Conservation (phyloP, 2,888 invertebrate genomes). For the Brachypalpus laphriformis region DNA sequence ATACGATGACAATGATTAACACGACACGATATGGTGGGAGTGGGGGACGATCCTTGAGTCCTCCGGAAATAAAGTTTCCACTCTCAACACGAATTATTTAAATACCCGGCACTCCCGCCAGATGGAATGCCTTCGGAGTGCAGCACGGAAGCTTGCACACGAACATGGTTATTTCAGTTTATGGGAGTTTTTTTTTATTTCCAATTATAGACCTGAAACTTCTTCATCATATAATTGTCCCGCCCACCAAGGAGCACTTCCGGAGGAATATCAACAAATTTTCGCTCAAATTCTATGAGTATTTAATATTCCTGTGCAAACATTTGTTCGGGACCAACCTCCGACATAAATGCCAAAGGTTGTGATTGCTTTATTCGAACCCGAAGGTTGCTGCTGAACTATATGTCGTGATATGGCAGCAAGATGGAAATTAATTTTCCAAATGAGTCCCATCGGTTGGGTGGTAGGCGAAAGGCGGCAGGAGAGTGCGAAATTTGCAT, state of each 20-base stretch:
- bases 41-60: slow-evolving; percentile 7
- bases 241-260: background rate
- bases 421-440: slow-evolving; percentile 62
- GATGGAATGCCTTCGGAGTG: background rate
- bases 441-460: slow-evolving; percentile 49
- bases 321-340: slow-evolving; percentile 62
- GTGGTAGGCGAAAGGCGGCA: too few species aligned
- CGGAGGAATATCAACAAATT: slow-evolving; percentile 40
- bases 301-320: slow-evolving; percentile 65
- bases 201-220: slow-evolving; percentile 12
- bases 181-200: slow-evolving; percentile 9
- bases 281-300: slow-evolving; percentile 9
- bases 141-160: background rate
- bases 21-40: slow-evolving; percentile 12
- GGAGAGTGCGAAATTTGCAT: slow-evolving; percentile 22
- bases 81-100: slow-evolving; percentile 2
- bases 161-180: slow-evolving; percentile 1
- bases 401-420: slow-evolving; percentile 17
- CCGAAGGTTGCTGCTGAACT: slow-evolving; percentile 25
- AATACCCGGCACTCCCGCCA: background rate
- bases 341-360: slow-evolving; percentile 50
- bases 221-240: slow-evolving; percentile 11
- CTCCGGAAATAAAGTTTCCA: slow-evolving; percentile 33
- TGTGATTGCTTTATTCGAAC: slow-evolving; percentile 64
- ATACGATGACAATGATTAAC: slow-evolving; percentile 55